Base-by-base conservation (phyloP, 1,140 invertebrate genomes). In the Zaprionus ghesquierei region DNA sequence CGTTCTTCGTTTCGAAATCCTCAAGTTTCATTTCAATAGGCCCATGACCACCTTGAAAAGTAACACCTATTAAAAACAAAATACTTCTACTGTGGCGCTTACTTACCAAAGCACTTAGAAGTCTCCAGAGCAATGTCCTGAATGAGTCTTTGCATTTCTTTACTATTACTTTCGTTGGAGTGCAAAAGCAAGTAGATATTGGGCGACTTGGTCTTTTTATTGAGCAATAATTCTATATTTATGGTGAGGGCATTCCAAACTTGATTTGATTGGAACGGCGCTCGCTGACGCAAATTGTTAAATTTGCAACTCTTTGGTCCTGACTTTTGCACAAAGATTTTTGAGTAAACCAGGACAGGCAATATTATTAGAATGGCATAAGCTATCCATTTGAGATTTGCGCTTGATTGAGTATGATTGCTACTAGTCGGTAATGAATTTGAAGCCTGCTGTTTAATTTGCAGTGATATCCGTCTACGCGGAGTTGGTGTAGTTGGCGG, bases 111-210 rank as follows among this genome's bases (percentile, higher is more conserved):
- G 56, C 90, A 91, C 4, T 9, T 8, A 0, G 90, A 84, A 2
- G 90, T 55, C 12, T 89, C 70, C 4, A 2, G 1, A 0, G 77
- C 90, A 58, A 91, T 90, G 0, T 75, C 46, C 2, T 63, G 13
- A 2, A 90, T 73, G 0, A 91, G 35, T 25, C 60, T 49, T 27
- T 72, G 15, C 2, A 89, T 60, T 18, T 23, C 1, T 1, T 5
- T 3, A 5, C 27, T 25, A 46, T 22, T 53, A 8, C 10, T 58
- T 0, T 35, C n/a, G n/a, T 68, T 69, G 5, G 79, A 56, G 22
- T 91, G 68, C 13, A 89, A 12, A 27, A 91, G 78, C 25, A 91
- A 50, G 51, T 75, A 90, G 0, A 91, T 70, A 56, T 69, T 80
- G 5, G 90, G 85, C 0, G 46, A 66, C 5, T 50, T 31, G 0